These are phyloP conservation scores for Nemurella pictetii DNA, from an alignment of 2,888 invertebrate species.

Conservation along the genomic window DNA sequence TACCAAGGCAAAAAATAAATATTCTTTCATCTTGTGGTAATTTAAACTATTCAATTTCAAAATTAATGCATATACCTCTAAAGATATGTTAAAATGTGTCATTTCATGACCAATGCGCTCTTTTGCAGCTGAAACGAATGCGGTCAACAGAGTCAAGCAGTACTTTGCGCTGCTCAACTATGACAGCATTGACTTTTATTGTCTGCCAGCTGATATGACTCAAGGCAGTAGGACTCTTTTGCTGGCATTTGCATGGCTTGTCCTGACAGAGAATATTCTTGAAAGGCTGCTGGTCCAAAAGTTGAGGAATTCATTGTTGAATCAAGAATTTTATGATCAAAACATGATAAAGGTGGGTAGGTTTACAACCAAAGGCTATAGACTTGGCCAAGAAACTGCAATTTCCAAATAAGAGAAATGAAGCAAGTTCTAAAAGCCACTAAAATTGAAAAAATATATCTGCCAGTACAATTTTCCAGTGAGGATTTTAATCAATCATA, in stretches of 20 bases:
- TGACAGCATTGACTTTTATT: constrained; percentile 50
- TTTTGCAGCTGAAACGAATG: constrained; percentile 38
- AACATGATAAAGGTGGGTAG: constrained; percentile 33
- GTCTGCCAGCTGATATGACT: constrained; percentile 45
- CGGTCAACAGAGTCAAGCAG: constrained; percentile 48
- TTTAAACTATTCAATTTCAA: too few relatives aligned
- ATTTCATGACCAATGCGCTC: not conserved
- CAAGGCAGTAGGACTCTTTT: constrained; percentile 49
- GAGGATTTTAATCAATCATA: too few relatives aligned
- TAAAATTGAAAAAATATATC: too few relatives aligned
- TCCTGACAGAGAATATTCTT: constrained; percentile 48
- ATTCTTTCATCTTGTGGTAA: not conserved
- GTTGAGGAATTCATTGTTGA: constrained; percentile 46
- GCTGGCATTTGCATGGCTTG: constrained; percentile 51
- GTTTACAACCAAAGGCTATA: too few relatives aligned
- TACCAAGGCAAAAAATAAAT: not conserved
- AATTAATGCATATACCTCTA: too few relatives aligned
- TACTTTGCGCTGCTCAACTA: constrained; percentile 50
- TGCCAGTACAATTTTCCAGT: too few relatives aligned
- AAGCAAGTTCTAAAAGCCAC: too few relatives aligned
- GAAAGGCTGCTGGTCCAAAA: constrained; percentile 44
- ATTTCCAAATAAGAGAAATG: too few relatives aligned
- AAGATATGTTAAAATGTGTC: not conserved
- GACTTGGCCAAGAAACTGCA: too few relatives aligned
- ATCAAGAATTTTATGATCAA: constrained; percentile 46